These are phyloP conservation scores for Cybosia mesomella DNA, from an alignment of 2,888 invertebrate genomes.

Conservation along the genomic window DNA sequence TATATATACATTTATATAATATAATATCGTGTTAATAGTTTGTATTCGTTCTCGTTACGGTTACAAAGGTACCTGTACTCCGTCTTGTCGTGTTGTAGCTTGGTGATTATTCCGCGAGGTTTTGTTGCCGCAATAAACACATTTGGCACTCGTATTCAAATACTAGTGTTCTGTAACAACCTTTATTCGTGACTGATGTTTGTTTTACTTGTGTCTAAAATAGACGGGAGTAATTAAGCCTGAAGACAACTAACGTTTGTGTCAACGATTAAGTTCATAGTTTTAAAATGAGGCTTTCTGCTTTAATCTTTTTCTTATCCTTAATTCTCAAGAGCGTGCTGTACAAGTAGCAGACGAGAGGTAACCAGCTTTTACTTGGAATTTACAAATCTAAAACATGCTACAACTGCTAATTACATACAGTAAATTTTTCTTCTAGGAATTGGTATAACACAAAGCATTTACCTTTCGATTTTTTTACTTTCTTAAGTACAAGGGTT, in stretches of 20 bases:
- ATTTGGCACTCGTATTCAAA: constrained; percentile 14
- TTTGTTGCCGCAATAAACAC: constrained; percentile 16
- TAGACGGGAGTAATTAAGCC: neutral
- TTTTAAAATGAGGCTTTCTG: neutral
- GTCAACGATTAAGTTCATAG: too few relatives aligned
- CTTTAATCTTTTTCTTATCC: neutral
- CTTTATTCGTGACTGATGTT: neutral
- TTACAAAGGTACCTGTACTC: constrained; percentile 7
- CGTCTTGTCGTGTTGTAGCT: constrained; percentile 12
- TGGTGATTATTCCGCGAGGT: constrained; percentile 14
- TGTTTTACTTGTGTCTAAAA: constrained; percentile 2
- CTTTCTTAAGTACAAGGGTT: too few relatives aligned
- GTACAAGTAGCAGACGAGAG: neutral
- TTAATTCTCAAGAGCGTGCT: neutral
- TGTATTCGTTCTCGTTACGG: constrained; percentile 13
- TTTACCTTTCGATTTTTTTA: neutral
- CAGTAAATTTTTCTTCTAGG: neutral
- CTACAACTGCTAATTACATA: too few relatives aligned
- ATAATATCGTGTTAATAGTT: constrained; percentile 2
- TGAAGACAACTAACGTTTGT: neutral
- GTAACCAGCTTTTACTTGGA: neutral
- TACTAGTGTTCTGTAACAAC: constrained; percentile 5
- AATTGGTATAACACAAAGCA: neutral
- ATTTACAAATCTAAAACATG: too few relatives aligned
- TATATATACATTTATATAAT: neutral